Evolutionary conservation across 1,140 invertebrate species (phyloP), one percentile per base, ranked within the genome.

Genomic region (Dendrolimus kikuchii): DNA sequence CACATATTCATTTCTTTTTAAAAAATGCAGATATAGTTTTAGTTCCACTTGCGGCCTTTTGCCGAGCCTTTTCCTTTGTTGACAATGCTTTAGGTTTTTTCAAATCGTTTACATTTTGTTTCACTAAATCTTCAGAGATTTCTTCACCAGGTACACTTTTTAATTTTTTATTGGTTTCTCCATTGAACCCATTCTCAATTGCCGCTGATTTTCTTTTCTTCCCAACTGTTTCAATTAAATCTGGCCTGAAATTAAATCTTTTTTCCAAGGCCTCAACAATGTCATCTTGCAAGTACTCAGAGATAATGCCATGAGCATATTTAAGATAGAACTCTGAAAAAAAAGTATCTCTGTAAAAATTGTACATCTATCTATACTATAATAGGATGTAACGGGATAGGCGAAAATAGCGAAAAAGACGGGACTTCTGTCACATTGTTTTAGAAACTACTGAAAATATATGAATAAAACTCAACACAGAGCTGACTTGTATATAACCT

Each of bases 21-120:
- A 95, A 94, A 79, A 94, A 94, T 47, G 90, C 92, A 37, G 91
- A 90, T 71, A 95, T 94, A 65, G 88, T 93, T 81, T 94, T 94
- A 23, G 91, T 92, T 44, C 92, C 92, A 65, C 86, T 88, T 37
- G 93, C 93, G 54, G 93, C 92, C 71, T 93, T 94, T 59, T 92
- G 90, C 72, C 91, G 85, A 2, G 92, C 89, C 62, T 93, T 91
- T 68, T 94, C 92, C 77, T 94, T 95, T 23, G 92, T 88, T 8
- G 77, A 62, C 45, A 82, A 57, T 39, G 66, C 53, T 57, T 81
- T 81, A 49, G 57, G 62, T 59, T 76, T 74, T 47, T 79, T 82
- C 0, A 57, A 40, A 47, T 80, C 81, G 46, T 42, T 60, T 39
- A 67, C 73, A 60, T 63, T 80, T 46, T 80, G 60, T 60, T 72